Evolutionary conservation across 1,140 invertebrate genomes (phyloP).

Genomic region (Lordiphosa mommai): DNA sequence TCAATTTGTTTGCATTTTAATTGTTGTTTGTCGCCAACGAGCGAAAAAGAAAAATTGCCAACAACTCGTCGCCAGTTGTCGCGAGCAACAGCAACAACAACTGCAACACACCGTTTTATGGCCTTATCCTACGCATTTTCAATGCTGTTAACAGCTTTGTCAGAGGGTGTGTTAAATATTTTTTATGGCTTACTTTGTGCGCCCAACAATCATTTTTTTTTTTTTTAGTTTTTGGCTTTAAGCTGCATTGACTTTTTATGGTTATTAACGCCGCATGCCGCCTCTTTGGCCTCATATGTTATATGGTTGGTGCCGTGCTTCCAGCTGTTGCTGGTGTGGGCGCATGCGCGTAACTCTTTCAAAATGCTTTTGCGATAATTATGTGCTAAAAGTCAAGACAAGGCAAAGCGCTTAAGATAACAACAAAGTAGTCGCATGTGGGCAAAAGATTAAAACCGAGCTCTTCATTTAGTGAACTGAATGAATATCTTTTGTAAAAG

Average conservation of each 20-base stretch:
- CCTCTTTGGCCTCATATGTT: constrained; percentile 31
- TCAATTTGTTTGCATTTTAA: constrained; percentile 76
- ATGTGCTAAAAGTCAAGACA: constrained; percentile 64
- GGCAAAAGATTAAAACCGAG: no score
- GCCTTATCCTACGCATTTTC: constrained; percentile 72
- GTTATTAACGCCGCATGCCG: constrained; percentile 57
- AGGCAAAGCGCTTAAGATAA: constrained; percentile 61
- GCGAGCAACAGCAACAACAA: constrained; percentile 28
- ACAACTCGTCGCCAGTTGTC: constrained; percentile 72
- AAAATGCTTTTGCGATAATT: constrained; percentile 59
- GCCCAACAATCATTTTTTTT: constrained; percentile 45
- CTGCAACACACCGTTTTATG: constrained; percentile 44
- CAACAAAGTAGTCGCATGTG: no score
- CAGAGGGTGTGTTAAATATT: constrained; percentile 75
- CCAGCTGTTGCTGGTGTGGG: constrained; percentile 33
- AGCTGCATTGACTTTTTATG: constrained; percentile 49
- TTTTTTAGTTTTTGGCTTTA: constrained; percentile 22
- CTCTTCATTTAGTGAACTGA: no score
- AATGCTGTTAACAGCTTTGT: constrained; percentile 73
- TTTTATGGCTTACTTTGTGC: constrained; percentile 73
- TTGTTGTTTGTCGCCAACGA: constrained; percentile 65
- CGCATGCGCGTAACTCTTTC: constrained; percentile 25
- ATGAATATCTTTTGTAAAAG: constrained; percentile 3
- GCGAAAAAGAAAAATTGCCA: constrained; percentile 66
- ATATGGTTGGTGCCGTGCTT: constrained; percentile 15